These are phyloP conservation scores for Charina bottae DNA, from an alignment of 2,113 vertebrate genomes.

Conservation along the genomic window DNA sequence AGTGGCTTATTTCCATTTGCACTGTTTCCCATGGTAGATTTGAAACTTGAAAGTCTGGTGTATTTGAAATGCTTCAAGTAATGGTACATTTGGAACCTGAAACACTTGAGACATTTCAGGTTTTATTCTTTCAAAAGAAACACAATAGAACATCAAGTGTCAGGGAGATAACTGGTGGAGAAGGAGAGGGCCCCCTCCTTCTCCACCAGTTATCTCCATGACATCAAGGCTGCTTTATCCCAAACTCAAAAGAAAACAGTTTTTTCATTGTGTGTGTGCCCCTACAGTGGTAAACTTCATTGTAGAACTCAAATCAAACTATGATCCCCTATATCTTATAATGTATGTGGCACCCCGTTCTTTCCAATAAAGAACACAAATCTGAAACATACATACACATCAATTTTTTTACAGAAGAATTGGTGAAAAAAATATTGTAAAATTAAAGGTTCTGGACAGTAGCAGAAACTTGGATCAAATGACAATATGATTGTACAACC, in stretches of 20 bases:
- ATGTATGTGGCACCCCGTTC: background rate
- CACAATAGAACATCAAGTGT: background rate
- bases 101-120: background rate
- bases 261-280: background rate
- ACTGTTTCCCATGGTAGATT: background rate
- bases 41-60: background rate
- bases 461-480: background rate
- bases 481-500: background rate
- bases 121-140: background rate
- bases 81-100: background rate
- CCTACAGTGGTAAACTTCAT: background rate
- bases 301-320: background rate
- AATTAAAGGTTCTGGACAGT: background rate
- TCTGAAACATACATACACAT: background rate
- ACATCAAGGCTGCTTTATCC: background rate
- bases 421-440: background rate
- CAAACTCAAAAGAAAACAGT: background rate
- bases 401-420: conserved; percentile 1
- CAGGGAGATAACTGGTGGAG: too few species aligned
- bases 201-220: too few species aligned
- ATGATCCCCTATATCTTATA: background rate
- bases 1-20: background rate
- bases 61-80: background rate
- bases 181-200: too few species aligned
- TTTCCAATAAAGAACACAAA: background rate